Base-by-base conservation (phyloP, 1,140 invertebrate genomes). In the Thalassaphorura encarpata region DNA sequence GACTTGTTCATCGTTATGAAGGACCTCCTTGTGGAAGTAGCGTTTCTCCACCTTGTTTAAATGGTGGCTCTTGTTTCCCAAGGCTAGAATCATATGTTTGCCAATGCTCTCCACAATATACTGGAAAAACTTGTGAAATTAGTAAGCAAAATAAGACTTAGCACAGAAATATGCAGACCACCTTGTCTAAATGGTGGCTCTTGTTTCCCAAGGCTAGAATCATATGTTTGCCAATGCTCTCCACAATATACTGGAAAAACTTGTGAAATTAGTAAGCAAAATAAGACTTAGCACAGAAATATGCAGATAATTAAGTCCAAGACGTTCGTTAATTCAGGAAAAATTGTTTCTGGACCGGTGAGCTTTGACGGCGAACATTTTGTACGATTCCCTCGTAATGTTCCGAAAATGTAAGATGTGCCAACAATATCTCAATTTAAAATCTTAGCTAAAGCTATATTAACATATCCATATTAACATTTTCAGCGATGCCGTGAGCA, bases 21-120 rank as follows among this genome's bases (percentile, higher is more conserved):
- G 84, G 84, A 19, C 73, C 77, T 29, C 84, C 84, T 0, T 88
- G 85, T 73, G 78, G 78, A 1, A 71, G 70, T 71, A 76, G 55
- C 76, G 77, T 71, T 16, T 52, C 58, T 3, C 73, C 73, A 40
- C 82, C 83, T 15, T 89, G 85, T 69, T 73, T 77, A 53, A 86
- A 87, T 70, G 80, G 81, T 27, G 85, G 85, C 0, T 73, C 83
- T 43, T 89, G 85, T 72, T 71, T 84, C 31, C 84, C 85, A 16
- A 54, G 61, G 51, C 72, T 87, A 13, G 79, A 80, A 48, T 75
- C 78, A 58, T 85, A 80, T 64, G 75, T 79, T 42, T 88, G 85
- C 70, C 80, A 81, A 67, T 87, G 85, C 66, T 75, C 76, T 1
- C 70, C 70, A 18, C 75, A 77, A 42, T 85, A 77, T 67, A 77